Conservation (phyloP, 2,797 vertebrate species). For the Taeniopygia guttata region DNA sequence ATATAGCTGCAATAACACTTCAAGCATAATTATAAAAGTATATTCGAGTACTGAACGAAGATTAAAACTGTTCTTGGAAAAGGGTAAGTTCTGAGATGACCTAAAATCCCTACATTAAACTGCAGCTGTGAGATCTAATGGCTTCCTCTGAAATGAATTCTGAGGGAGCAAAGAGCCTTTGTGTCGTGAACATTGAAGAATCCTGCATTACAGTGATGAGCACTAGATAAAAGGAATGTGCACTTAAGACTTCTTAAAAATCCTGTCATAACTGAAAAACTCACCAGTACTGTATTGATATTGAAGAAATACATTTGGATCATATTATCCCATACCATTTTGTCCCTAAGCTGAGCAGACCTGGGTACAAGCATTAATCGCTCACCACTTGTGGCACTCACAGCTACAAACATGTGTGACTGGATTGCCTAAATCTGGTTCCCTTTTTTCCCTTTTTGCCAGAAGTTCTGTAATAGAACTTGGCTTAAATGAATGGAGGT, state of each 20-base stretch:
- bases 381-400: neutral
- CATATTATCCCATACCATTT: neutral
- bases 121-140: constrained; percentile 28
- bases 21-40: constrained; percentile 51
- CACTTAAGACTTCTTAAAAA: neutral
- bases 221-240: neutral
- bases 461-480: neutral
- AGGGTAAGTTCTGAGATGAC: constrained; percentile 47
- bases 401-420: fast-evolving
- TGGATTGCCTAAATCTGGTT: neutral
- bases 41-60: constrained; percentile 39
- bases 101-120: constrained; percentile 47
- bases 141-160: constrained; percentile 42
- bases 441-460: neutral
- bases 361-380: neutral
- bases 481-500: neutral
- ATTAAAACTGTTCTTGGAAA: constrained; percentile 48
- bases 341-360: neutral
- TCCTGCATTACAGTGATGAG: neutral
- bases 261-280: neutral
- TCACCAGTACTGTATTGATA: neutral
- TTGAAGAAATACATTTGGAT: neutral
- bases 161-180: constrained; percentile 7
- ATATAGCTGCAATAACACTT: constrained; percentile 60
- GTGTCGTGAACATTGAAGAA: neutral